Percentiles rank a stretch among this genome's conserved stretches.
Conservation (phyloP, 2,888 invertebrate genomes). For the Pyrocoelia pectoralis region DNA sequence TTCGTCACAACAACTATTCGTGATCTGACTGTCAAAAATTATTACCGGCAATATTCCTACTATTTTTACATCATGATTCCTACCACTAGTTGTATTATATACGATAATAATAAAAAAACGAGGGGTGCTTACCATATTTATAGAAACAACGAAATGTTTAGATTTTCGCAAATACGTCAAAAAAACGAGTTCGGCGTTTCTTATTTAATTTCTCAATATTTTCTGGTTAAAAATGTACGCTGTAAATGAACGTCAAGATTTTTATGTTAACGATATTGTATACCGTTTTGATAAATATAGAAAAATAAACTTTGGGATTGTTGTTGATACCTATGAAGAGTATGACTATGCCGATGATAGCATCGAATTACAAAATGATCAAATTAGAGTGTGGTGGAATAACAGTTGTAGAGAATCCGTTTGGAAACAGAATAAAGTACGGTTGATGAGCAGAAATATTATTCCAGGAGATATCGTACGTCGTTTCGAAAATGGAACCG, state of each 20-base stretch:
- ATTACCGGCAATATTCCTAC: too few species aligned
- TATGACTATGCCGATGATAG: constrained; percentile 84
- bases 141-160: too few species aligned
- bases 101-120: too few species aligned
- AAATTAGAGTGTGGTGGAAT: constrained; percentile 90
- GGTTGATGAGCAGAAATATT: constrained; percentile 85
- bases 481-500: constrained; percentile 60
- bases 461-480: constrained; percentile 74
- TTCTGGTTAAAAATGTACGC: constrained; percentile 39
- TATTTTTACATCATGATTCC: too few species aligned
- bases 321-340: constrained; percentile 89
- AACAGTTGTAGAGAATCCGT: constrained; percentile 53
- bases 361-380: constrained; percentile 79
- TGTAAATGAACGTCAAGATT: constrained; percentile 52
- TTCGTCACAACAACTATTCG: too few species aligned
- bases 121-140: too few species aligned
- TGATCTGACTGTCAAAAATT: too few species aligned
- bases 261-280: constrained; percentile 65
- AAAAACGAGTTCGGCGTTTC: constrained; percentile 42
- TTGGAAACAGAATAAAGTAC: constrained; percentile 70
- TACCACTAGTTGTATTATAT: too few species aligned
- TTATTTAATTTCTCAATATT: constrained; percentile 47
- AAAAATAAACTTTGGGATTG: constrained; percentile 88
- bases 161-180: constrained; percentile 24
- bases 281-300: constrained; percentile 89